Evolutionary conservation across 2,797 vertebrate genomes (phyloP), one percentile per base, ranked within the genome.

Genomic region (Rhinella marina): DNA sequence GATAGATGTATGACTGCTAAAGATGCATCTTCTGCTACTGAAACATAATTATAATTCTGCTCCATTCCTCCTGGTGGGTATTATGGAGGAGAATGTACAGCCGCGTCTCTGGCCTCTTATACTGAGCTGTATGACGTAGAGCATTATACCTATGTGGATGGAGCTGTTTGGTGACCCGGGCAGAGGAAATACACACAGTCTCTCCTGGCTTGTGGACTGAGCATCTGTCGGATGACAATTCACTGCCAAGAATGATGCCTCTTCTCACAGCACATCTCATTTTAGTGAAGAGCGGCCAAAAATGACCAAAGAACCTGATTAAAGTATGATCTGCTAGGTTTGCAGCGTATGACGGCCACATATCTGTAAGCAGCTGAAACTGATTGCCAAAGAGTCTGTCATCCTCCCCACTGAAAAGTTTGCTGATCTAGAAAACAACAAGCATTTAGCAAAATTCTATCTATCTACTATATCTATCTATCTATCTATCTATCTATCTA

Each of bases 171-270:
- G 50, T 83, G 81, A 70, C 81, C 62, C 50, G 50, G 48, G 32
- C 81, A 72, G 64, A 70, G 23, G 50, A 23, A 70, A 56, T 29
- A 32, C 64, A 23, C 66, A 32, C 66, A 29, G n/a, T 72, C 66
- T 83, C 56, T 80, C 81, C 66, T 70, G 81, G 81, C 81, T 21
- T 10, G 3, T 25, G 50, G 52, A 19, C 8, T 10, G 17, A 72
- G 64, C 81, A 83, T 70, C 81, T 83, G 81, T 83, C 66, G 13
- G 2, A 70, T n/a, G 3, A 61, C 7, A 52, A 19, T 57, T 19
- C 17, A 29, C 64, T 72, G 81, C 81, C 81, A 83, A 83, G 66
- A 56, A 54, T 13, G 48, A 70, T 3, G 50, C 9, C 19, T 10
- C 81, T 32, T 66, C 62, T 56, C 48, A 56, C 27, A 56, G 1